These are phyloP conservation scores for Wasmannia auropunctata DNA, from an alignment of 1,140 invertebrate species.

Conservation along the genomic window DNA sequence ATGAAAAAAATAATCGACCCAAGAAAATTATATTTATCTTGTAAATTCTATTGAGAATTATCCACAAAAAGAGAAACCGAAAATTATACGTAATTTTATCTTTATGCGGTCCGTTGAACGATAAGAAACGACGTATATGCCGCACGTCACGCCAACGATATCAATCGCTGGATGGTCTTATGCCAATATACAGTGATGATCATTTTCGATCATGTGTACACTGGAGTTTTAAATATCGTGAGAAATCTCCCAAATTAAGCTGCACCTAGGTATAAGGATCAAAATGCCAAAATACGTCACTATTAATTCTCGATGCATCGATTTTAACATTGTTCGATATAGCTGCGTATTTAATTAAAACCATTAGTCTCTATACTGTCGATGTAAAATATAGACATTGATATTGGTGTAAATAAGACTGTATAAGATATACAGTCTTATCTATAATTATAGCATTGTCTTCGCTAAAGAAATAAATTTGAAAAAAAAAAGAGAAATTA, in stretches of 20 bases:
- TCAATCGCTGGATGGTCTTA: neutral
- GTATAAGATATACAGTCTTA: too few species aligned
- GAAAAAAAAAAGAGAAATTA: neutral
- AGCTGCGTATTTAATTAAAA: neutral
- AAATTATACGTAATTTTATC: constrained; percentile 40
- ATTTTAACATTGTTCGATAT: neutral
- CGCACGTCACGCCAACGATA: neutral
- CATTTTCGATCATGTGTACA: neutral
- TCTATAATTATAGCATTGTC: too few species aligned
- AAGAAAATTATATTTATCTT: neutral
- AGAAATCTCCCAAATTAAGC: neutral
- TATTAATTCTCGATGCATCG: neutral
- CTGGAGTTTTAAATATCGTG: neutral
- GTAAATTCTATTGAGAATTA: neutral
- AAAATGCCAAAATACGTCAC: neutral
- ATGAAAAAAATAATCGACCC: neutral
- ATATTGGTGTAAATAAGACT: neutral
- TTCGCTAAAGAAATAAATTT: neutral
- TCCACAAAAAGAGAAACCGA: neutral
- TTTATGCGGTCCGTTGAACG: constrained; percentile 35
- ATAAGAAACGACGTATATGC: constrained; percentile 16
- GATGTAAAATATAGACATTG: neutral
- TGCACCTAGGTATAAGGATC: neutral
- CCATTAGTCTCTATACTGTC: neutral
- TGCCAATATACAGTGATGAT: neutral